A percentile compares a stretch with the other conserved stretches of the same genome.
Conservation (phyloP, 2,888 invertebrate genomes). For the Drosophila recens region DNA sequence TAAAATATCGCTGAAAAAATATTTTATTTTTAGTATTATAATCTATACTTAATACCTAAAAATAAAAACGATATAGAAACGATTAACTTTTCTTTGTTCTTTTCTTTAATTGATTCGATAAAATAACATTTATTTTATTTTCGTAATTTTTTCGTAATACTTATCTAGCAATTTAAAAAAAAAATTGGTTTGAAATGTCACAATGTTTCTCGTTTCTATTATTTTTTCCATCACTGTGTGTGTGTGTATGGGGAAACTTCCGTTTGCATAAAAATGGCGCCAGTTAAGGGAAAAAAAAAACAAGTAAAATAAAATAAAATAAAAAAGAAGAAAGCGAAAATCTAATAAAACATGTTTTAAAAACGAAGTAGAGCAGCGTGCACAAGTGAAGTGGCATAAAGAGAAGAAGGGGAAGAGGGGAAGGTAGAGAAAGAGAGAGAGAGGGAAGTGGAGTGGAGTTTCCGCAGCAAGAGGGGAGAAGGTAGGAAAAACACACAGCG, state of each 20-base stretch:
- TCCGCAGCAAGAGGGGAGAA: neutral
- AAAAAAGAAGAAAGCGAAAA: slow-evolving; percentile 34
- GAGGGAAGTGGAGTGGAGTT: neutral
- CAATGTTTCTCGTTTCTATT: too few species aligned
- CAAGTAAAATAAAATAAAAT: slow-evolving; percentile 21
- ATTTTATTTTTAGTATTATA: too few species aligned
- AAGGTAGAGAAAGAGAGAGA: neutral
- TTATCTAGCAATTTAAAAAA: too few species aligned
- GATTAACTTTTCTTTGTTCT: too few species aligned
- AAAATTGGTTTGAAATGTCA: too few species aligned
- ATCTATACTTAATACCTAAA: too few species aligned
- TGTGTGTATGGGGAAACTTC: slow-evolving; percentile 51
- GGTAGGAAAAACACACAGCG: slow-evolving; percentile 57
- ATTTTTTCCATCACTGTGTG: neutral
- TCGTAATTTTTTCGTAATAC: too few species aligned
- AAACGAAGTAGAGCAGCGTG: slow-evolving; percentile 41
- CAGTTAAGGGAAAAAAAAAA: slow-evolving; percentile 49
- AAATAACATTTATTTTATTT: too few species aligned
- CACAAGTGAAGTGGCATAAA: slow-evolving; percentile 65
- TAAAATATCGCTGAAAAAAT: too few species aligned
- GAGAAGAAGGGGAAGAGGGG: slow-evolving; percentile 1
- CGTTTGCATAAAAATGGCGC: slow-evolving; percentile 75
- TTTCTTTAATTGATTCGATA: too few species aligned
- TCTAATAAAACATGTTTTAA: slow-evolving; percentile 77
- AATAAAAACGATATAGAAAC: too few species aligned